Percentiles rank a stretch among this genome's conserved stretches.
Conservation (phyloP, 37 sponge, comb jelly and placozoan genomes). For the Chondrilla cf. caribensis region DNA sequence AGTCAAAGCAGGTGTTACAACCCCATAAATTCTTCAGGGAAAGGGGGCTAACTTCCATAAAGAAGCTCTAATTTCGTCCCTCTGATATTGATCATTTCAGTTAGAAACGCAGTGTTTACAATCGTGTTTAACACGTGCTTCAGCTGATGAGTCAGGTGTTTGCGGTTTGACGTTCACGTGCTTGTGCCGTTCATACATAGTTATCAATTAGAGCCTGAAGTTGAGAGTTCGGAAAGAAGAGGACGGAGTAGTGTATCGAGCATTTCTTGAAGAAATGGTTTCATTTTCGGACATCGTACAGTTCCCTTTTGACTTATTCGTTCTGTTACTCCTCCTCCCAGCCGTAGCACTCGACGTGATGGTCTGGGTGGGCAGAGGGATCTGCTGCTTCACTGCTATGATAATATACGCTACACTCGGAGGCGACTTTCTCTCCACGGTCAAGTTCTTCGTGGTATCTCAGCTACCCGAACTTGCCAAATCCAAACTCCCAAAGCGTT, state of each 20-base stretch:
- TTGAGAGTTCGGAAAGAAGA: too few relatives aligned
- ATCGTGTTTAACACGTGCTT: too few relatives aligned
- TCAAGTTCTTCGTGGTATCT: conserved; percentile 14
- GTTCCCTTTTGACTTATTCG: conserved; percentile 15
- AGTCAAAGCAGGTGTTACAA: not conserved
- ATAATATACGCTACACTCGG: not conserved
- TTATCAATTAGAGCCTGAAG: too few relatives aligned
- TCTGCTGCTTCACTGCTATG: not conserved
- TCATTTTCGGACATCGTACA: not conserved
- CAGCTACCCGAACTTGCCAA: conserved; percentile 9
- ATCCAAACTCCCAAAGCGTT: not conserved
- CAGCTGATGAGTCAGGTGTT: too few relatives aligned
- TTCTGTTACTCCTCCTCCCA: not conserved
- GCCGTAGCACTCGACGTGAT: not conserved
- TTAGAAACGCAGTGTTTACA: too few relatives aligned
- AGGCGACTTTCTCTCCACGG: not conserved
- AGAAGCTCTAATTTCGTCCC: not conserved
- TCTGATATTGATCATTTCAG: too few relatives aligned
- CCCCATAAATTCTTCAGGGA: conserved; percentile 16
- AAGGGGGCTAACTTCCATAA: not conserved
- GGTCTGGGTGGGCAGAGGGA: not conserved
- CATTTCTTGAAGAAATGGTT: not conserved
- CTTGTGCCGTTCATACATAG: too few relatives aligned
- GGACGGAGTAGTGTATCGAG: too few relatives aligned
- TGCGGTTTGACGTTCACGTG: too few relatives aligned